Conservation (phyloP, 2,797 vertebrate genomes). For the Takifugu ocellatus region DNA sequence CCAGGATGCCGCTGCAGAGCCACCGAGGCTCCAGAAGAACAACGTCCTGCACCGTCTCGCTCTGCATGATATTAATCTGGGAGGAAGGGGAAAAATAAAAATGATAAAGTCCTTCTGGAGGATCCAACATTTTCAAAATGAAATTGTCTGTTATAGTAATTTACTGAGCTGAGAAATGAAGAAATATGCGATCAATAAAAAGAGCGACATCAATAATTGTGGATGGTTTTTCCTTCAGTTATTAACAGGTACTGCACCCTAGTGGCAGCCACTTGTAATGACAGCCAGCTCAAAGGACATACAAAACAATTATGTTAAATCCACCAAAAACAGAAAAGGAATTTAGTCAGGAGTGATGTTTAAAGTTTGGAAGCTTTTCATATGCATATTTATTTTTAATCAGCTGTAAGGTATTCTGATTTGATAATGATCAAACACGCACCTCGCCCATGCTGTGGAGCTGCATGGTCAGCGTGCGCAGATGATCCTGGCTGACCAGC, state of each 20-base stretch:
- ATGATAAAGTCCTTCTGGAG: no score
- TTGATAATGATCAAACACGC: constrained; percentile 1
- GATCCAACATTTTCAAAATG: background rate
- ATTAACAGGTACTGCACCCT: constrained; percentile 5
- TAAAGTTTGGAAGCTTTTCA: no score
- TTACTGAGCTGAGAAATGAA: background rate
- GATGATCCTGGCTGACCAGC: constrained; percentile 88
- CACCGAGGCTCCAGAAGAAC: constrained; percentile 95
- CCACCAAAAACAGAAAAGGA: background rate
- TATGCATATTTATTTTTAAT: background rate
- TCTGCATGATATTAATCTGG: constrained; percentile 98
- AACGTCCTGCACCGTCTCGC: constrained; percentile 96
- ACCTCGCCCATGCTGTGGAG: constrained; percentile 95
- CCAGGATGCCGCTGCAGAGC: constrained; percentile 90
- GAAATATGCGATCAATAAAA: background rate
- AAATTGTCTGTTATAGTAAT: no score
- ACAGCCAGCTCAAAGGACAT: background rate
- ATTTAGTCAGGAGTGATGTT: background rate
- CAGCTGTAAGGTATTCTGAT: background rate
- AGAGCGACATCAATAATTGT: constrained; percentile 1
- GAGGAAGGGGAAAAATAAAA: background rate
- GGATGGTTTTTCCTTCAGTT: background rate
- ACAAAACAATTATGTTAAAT: background rate
- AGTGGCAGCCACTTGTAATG: constrained; percentile 13
- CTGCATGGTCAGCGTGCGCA: constrained; percentile 84